Percentiles rank a stretch among this genome's conserved stretches.
Evolutionary conservation across 2,113 vertebrate species (phyloP).

Genomic region (Bucco capensis): DNA sequence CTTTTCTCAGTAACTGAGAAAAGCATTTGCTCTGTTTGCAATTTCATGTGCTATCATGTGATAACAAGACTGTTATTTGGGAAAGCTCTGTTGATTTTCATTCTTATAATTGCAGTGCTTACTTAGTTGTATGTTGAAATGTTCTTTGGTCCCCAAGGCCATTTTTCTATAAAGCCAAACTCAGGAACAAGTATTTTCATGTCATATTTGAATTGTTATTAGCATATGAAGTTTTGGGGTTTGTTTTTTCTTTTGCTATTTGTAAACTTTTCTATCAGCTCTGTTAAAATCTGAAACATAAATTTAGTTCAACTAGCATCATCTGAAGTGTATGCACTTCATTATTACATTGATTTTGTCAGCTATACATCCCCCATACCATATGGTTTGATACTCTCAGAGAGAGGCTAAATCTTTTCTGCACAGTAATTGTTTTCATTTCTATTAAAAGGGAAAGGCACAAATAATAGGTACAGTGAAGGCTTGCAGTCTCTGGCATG

Average conservation of each 20-base stretch:
- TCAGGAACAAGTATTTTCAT: constrained; percentile 1
- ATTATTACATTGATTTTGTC: constrained; percentile 31
- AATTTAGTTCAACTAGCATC: constrained; percentile 57
- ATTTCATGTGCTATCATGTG: constrained; percentile 40
- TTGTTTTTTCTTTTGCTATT: neutral
- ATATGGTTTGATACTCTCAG: constrained; percentile 38
- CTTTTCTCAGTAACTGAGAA: neutral
- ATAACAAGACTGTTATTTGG: constrained; percentile 13
- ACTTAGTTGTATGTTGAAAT: neutral
- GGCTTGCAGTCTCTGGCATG: constrained; percentile 64
- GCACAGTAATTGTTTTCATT: constrained; percentile 74
- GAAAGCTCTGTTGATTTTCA: constrained; percentile 3
- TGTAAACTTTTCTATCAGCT: constrained; percentile 34
- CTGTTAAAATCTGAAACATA: constrained; percentile 39
- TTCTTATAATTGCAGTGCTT: neutral
- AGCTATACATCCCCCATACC: constrained; percentile 35
- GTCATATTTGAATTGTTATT: constrained; percentile 3
- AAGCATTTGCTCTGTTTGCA: constrained; percentile 6
- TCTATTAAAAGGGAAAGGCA: constrained; percentile 71
- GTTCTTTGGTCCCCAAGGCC: constrained; percentile 1
- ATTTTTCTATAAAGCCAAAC: neutral
- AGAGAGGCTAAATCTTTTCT: constrained; percentile 56
- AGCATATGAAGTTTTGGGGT: constrained; percentile 30
- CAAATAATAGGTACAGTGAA: constrained; percentile 68
- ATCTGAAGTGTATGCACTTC: constrained; percentile 51